Conservation (phyloP, 1,140 invertebrate genomes). For the Polyergus mexicanus region DNA sequence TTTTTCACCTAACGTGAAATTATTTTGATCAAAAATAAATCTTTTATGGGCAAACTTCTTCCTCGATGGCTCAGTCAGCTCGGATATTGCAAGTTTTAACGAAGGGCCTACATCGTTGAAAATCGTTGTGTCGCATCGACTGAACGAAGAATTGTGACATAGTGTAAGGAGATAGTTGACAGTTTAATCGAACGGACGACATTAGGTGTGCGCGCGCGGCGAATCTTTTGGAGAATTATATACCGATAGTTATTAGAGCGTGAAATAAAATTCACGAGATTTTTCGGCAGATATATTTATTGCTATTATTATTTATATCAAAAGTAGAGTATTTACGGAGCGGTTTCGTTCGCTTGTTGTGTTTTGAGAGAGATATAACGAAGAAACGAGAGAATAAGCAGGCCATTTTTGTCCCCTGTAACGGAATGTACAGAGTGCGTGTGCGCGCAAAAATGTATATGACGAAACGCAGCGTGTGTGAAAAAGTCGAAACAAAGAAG, state of each 20-base stretch:
- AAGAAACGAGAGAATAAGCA: slow-evolving; percentile 19
- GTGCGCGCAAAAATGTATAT: slow-evolving; percentile 20
- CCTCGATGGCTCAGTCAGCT: slow-evolving; percentile 52
- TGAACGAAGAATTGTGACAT: slow-evolving; percentile 33
- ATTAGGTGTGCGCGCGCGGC: slow-evolving; percentile 21
- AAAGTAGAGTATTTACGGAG: slow-evolving; percentile 72
- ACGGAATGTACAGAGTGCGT: slow-evolving; percentile 51
- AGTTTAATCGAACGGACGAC: slow-evolving; percentile 33
- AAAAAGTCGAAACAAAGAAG: slow-evolving; percentile 30
- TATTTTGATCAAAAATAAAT: background rate
- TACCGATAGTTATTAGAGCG: slow-evolving; percentile 73
- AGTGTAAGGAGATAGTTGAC: slow-evolving; percentile 47
- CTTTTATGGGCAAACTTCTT: slow-evolving; percentile 15
- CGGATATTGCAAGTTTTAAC: slow-evolving; percentile 19
- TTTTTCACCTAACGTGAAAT: background rate
- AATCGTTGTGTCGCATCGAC: slow-evolving; percentile 36
- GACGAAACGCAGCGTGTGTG: slow-evolving; percentile 22
- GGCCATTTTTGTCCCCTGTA: slow-evolving; percentile 64
- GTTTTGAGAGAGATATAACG: slow-evolving; percentile 75
- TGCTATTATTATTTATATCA: slow-evolving; percentile 76
- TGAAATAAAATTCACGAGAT: slow-evolving; percentile 63
- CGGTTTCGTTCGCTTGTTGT: slow-evolving; percentile 77
- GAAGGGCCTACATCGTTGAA: slow-evolving; percentile 67
- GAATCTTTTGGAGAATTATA: slow-evolving; percentile 73
- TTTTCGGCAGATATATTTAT: slow-evolving; percentile 75